Percentiles rank a stretch among this genome's conserved stretches.
Conservation (phyloP, 2,113 vertebrate genomes). For the Ageneiosus marmoratus region DNA sequence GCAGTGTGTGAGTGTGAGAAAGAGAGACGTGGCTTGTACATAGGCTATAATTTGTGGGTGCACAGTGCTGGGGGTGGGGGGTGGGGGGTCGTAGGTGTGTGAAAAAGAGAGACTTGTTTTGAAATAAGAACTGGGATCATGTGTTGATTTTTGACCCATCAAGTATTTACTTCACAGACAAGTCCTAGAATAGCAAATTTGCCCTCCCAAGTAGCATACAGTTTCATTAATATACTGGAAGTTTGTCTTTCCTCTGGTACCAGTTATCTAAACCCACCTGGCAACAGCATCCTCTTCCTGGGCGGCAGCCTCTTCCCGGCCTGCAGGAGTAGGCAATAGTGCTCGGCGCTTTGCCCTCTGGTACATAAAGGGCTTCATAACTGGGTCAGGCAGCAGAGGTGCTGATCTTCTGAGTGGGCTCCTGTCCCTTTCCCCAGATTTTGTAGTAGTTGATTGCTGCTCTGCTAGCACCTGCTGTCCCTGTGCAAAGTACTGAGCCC, state of each 20-base stretch:
- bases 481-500: constrained; percentile 78
- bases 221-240: background rate
- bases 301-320: constrained; percentile 72
- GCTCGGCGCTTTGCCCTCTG: constrained; percentile 77
- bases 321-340: constrained; percentile 74
- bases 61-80: too few relatives aligned
- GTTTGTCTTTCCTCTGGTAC: background rate
- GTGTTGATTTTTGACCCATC: too few relatives aligned
- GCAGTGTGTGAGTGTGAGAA: too few relatives aligned
- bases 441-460: constrained; percentile 67
- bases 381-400: constrained; percentile 73
- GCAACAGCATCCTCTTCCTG: constrained; percentile 75
- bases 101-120: too few relatives aligned
- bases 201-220: too few relatives aligned
- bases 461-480: constrained; percentile 75
- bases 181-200: too few relatives aligned
- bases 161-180: too few relatives aligned
- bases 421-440: constrained; percentile 74
- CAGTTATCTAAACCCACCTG: constrained; percentile 62
- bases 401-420: constrained; percentile 72
- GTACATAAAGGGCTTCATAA: constrained; percentile 78
- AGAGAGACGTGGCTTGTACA: too few relatives aligned
- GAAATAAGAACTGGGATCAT: too few relatives aligned
- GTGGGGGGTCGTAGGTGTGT: too few relatives aligned
- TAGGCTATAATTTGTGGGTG: too few relatives aligned